Evolutionary conservation across 2,888 invertebrate species (phyloP).

Genomic region (Ochlodes sylvanus): DNA sequence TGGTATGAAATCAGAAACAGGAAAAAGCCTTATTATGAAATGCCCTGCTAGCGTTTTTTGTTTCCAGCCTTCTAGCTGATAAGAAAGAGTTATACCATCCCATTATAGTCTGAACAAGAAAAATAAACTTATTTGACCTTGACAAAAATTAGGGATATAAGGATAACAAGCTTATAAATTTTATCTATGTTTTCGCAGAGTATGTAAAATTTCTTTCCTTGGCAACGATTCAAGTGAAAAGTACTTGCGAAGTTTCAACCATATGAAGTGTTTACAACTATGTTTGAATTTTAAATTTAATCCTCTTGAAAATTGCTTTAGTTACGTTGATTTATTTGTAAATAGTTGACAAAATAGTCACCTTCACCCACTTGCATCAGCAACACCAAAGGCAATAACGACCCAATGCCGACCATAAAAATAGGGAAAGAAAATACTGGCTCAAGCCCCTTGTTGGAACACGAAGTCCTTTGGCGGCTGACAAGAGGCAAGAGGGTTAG

Average conservation of each 20-base stretch:
- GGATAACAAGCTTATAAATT: conserved; percentile 11
- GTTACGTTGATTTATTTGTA: background rate
- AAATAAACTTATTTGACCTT: conserved; percentile 4
- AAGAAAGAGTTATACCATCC: background rate
- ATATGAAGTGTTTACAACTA: background rate
- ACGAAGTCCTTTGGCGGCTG: too few species aligned
- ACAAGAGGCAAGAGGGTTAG: too few species aligned
- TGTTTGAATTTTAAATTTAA: background rate
- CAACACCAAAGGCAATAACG: too few species aligned
- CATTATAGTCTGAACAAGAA: conserved; percentile 3
- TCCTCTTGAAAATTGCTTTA: background rate
- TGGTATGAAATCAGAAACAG: too few species aligned
- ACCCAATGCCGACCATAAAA: too few species aligned
- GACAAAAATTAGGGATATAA: background rate
- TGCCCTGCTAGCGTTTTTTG: too few species aligned
- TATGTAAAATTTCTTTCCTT: conserved; percentile 7
- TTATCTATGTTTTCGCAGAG: background rate
- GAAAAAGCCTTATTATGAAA: too few species aligned
- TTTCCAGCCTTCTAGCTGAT: background rate
- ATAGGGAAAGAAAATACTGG: too few species aligned
- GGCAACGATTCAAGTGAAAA: conserved; percentile 3
- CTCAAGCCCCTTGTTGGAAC: too few species aligned
- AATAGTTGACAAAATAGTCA: too few species aligned
- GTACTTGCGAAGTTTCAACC: background rate
- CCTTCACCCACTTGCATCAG: too few species aligned